phyloP scores from a whole-genome alignment of 2,797 vertebrate genomes.

The Aldrovandia affinis region DNA sequence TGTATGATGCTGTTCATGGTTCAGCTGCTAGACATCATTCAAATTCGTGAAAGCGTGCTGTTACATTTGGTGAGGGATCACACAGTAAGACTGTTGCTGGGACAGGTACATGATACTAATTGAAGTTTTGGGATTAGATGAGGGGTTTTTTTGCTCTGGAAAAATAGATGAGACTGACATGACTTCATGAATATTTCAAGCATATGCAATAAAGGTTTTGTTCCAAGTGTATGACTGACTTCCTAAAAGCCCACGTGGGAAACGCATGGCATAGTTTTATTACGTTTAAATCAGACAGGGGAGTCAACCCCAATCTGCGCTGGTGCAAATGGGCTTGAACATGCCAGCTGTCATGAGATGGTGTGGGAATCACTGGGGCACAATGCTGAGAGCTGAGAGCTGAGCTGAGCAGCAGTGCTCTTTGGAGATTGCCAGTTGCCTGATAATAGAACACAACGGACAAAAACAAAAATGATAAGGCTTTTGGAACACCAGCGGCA shows the following conservation, averaged over 20 bases:
- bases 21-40: not conserved
- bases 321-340: constrained; percentile 31
- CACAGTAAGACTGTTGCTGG: not conserved
- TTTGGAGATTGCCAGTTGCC: not conserved
- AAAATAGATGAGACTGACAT: constrained; percentile 3
- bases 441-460: not conserved
- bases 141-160: not conserved
- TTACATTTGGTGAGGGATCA: constrained; percentile 12
- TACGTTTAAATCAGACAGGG: constrained; percentile 2
- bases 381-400: constrained; percentile 14
- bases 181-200: constrained; percentile 13
- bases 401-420: not conserved
- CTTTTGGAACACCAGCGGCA: not conserved
- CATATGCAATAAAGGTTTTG: constrained; percentile 5
- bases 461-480: not conserved
- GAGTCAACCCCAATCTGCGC: constrained; percentile 12
- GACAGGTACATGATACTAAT: constrained; percentile 4
- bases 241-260: constrained; percentile 1
- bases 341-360: constrained; percentile 40
- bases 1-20: constrained; percentile 20
- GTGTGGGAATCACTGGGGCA: constrained; percentile 21
- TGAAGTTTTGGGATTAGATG: not conserved
- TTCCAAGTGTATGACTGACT: not conserved
- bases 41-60: not conserved
- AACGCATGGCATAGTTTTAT: constrained; percentile 8